Conservation (phyloP, 1,140 invertebrate genomes). For the Diprion similis region DNA sequence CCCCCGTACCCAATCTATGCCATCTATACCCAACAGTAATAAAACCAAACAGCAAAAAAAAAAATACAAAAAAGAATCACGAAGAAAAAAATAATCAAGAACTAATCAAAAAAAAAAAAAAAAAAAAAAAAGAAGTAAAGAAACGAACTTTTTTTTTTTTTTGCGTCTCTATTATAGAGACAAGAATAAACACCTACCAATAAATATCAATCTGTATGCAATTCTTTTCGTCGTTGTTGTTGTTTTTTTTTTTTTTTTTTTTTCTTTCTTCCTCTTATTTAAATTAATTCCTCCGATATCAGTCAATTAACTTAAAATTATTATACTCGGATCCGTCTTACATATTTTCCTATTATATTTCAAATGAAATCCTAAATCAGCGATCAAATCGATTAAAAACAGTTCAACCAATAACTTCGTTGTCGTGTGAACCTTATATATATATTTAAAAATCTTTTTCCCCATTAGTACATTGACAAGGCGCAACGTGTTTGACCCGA, state of each 20-base stretch:
- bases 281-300: too few relatives aligned
- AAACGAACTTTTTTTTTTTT: not conserved
- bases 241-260: not conserved
- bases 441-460: too few relatives aligned
- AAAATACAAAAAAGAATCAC: slow-evolving; percentile 22
- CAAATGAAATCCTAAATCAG: too few relatives aligned
- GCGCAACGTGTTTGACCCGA: not conserved
- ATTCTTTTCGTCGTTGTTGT: not conserved
- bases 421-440: too few relatives aligned
- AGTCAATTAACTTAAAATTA: too few relatives aligned
- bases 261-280: not conserved
- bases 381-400: too few relatives aligned
- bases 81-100: slow-evolving; percentile 12
- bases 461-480: too few relatives aligned
- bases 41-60: slow-evolving; percentile 33
- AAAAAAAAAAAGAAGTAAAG: not conserved
- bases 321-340: too few relatives aligned
- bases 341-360: too few relatives aligned
- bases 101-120: slow-evolving; percentile 21
- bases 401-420: too few relatives aligned
- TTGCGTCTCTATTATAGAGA: not conserved
- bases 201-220: slow-evolving; percentile 16
- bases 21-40: slow-evolving; percentile 22
- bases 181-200: slow-evolving; percentile 16
- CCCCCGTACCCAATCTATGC: not conserved